Base-by-base conservation (phyloP, 2,888 invertebrate species). In the Cancer borealis region DNA sequence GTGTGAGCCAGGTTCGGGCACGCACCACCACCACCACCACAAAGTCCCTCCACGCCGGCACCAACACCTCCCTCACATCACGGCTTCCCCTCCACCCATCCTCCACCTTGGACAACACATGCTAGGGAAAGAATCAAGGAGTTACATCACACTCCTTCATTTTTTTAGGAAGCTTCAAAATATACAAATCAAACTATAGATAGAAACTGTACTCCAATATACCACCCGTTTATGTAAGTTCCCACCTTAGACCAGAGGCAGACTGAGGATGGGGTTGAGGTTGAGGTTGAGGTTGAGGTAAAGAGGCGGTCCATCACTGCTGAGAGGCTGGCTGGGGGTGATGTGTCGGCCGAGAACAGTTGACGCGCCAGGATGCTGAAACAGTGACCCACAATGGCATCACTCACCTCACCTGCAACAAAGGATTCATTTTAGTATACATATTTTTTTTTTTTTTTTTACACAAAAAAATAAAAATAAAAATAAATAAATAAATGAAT, bases 1-100 rank as follows among this genome's bases (percentile, higher is more conserved):
- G 46, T 8, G 92, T 89, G 46, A 95, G 93, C 93, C 93, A 93
- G 49, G 93, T 45, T n/a, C 93, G 79, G 17, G 93, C 91, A n/a
- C 94, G 49, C 39, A 87, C 90, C 60, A 95, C 93, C 60, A 95
- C 30, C 46, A 95, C 92, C 30, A 94, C 94, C n/a, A 95, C 79
- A 21, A 95, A 89, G 88, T 95, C 95, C 39, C 95, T 91, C 95
- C 95, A 95, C 1, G 93, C 91, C 6, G 91, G 91, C 30, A 95
- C 46, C 46, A 95, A 49, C 39, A 91, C 84, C 26, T 88, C 91
- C 14, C 88, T 14, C 17, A 88, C 94, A 45, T 92, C 87, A 0
- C 79, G 87, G 39, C 47, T 91, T 1, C 26, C 30, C 84, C n/a
- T 45, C 26, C 91, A 46, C 46, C 79, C 95, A 30, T n/a, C 87